Base-by-base conservation (phyloP, 1,140 invertebrate genomes). In the Drosophila lini region DNA sequence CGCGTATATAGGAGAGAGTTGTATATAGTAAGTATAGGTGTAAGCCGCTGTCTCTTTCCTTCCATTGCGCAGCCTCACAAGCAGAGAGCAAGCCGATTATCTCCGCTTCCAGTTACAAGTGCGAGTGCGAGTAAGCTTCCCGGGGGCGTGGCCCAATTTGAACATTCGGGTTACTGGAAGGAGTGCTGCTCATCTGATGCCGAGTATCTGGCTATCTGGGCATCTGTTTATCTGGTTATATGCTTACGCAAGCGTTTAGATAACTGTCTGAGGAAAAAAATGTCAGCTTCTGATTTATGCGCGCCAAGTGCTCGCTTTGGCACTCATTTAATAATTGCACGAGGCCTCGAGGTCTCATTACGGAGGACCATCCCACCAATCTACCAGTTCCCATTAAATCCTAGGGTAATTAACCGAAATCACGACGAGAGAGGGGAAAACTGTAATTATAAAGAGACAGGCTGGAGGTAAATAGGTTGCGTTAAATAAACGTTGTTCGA, bases 271-370 rank as follows among this genome's bases (percentile, higher is more conserved):
- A 7, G 15, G 8, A 19, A 52, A 70, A 69, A 57, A 71, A 15
- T n/a, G 63, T 40, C 57, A 67, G 78, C 73, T 53, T 80, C 70
- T 86, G 86, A 86, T 86, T 86, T 86, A 86, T 86, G 80, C 69
- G 81, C 50, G 82, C 62, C 83, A 86, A 86, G 82, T 86, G 83
- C 84, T 89, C 74, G 84, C 69, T 89, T 88, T 88, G 86, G 77
- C 62, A 67, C 84, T 88, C 84, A 88, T 88, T 88, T 88, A 88
- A 88, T 88, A 88, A 88, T 88, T 88, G 84, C 65, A 88, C 84
- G 84, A 84, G 80, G 78, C 84, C 84, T 88, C 38, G 55, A 88
- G 84, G 84, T 89, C 81, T 89, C 73, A 88, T 88, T 88, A 88
- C 75, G 36, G 19, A 58, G 65, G 75, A 47, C 36, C 47, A 67